A percentile compares a stretch with the other conserved stretches of the same genome.
phyloP scores from a whole-genome alignment of 2,888 invertebrate genomes.

The Drosophila atroscutellata region DNA sequence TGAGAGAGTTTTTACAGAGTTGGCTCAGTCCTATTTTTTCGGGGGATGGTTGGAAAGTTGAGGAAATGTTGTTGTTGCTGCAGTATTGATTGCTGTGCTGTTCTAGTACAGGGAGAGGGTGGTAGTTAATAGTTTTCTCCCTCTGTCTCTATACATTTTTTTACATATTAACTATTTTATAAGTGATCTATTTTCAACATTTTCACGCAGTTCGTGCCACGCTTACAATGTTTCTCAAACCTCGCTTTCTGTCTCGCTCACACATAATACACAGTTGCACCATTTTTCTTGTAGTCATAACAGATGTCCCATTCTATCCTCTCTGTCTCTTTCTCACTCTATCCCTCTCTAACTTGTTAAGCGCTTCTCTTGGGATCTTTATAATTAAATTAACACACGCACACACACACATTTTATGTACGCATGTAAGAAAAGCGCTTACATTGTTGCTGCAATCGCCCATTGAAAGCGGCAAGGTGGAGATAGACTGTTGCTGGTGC shows the following conservation, averaged over 20 bases:
- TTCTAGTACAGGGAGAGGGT: background rate
- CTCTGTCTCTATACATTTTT: background rate
- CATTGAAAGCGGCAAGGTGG: conserved; percentile 36
- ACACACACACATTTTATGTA: conserved; percentile 14
- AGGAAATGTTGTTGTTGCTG: conserved; percentile 15
- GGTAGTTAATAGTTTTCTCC: background rate
- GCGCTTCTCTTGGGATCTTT: conserved; percentile 24
- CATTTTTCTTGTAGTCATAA: conserved; percentile 36
- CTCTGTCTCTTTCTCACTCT: conserved; percentile 23
- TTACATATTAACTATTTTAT: background rate
- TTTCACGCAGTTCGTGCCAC: conserved; percentile 1
- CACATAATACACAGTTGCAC: conserved; percentile 20
- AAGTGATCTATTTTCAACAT: background rate
- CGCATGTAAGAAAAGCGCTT: conserved; percentile 48
- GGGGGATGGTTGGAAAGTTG: conserved; percentile 33
- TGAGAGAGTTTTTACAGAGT: conserved; percentile 16
- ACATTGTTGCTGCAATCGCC: conserved; percentile 62
- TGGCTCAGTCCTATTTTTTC: conserved; percentile 34
- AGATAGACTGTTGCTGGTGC: conserved; percentile 45
- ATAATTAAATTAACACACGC: conserved; percentile 56
- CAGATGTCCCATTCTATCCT: conserved; percentile 14
- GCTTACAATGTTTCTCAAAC: conserved; percentile 28
- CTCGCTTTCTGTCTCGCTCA: conserved; percentile 19
- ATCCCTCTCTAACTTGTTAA: conserved; percentile 1
- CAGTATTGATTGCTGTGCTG: conserved; percentile 24